Percentiles rank a stretch among this genome's conserved stretches.
Conservation (phyloP, 2,888 invertebrate genomes). For the Ormia ochracea region DNA sequence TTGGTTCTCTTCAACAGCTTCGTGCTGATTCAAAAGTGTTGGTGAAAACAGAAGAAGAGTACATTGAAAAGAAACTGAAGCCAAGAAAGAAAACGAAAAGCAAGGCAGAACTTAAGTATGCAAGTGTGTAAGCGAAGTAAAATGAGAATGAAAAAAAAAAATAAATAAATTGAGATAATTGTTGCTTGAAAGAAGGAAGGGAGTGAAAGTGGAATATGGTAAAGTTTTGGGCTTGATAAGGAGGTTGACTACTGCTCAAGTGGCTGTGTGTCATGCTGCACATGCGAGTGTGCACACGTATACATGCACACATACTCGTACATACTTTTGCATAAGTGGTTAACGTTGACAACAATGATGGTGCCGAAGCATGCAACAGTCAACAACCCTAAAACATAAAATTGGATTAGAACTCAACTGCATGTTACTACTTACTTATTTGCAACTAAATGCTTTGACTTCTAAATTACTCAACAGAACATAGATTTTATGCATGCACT, state of each 20-base stretch:
- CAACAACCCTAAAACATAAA: conserved; percentile 62
- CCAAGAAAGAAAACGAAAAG: neutral
- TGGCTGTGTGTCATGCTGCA: conserved; percentile 19
- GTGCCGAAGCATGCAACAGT: conserved; percentile 49
- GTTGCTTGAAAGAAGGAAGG: conserved; percentile 44
- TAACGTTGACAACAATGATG: conserved; percentile 13
- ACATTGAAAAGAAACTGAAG: neutral
- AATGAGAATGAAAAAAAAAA: conserved; percentile 38
- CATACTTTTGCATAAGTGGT: no score
- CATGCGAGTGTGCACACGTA: neutral
- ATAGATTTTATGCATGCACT: neutral
- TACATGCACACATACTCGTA: no score
- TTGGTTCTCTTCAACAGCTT: neutral
- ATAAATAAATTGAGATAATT: conserved; percentile 60
- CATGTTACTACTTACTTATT: conserved; percentile 38
- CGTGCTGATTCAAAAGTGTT: conserved; percentile 2
- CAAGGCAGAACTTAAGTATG: neutral
- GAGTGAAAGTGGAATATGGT: neutral
- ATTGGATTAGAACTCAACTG: conserved; percentile 61
- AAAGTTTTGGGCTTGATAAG: conserved; percentile 9
- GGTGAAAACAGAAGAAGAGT: neutral
- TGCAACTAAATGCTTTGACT: conserved; percentile 53
- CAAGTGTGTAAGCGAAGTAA: conserved; percentile 31
- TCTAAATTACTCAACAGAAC: conserved; percentile 32
- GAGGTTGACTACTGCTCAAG: conserved; percentile 33